Conservation (phyloP, 92 coral and sea anemone genomes). For the Isaurus tuberculatus region DNA sequence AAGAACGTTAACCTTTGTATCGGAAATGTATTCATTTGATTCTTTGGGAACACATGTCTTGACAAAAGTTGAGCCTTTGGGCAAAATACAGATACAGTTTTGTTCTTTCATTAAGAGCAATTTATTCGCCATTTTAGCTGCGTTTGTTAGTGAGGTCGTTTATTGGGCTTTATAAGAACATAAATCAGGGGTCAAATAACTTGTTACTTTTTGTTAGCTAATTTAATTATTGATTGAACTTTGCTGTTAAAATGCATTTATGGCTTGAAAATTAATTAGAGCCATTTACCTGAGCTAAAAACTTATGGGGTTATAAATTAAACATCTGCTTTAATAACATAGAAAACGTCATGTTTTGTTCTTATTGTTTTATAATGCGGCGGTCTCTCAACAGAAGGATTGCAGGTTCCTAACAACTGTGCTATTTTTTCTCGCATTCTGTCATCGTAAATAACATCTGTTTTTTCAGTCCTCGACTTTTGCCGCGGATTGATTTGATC, state of each 20-base stretch:
- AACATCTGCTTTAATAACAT: slow-evolving; percentile 56
- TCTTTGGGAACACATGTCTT: slow-evolving; percentile 10
- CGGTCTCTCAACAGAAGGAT: slow-evolving; percentile 22
- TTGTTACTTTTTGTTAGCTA: neutral
- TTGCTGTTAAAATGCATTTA: neutral
- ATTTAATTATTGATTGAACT: neutral
- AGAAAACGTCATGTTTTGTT: slow-evolving; percentile 54
- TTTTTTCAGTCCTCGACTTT: neutral
- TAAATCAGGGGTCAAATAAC: neutral
- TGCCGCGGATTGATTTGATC: slow-evolving; percentile 18
- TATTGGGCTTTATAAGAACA: neutral
- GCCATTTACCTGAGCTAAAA: too few species aligned
- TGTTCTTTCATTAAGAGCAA: neutral
- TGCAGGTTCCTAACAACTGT: slow-evolving; percentile 15
- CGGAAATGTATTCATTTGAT: neutral
- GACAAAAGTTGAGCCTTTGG: slow-evolving; percentile 6
- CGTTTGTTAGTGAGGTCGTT: neutral
- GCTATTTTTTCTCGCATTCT: slow-evolving; percentile 26
- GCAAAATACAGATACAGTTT: neutral
- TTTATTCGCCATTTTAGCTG: slow-evolving; percentile 1
- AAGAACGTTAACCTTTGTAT: neutral
- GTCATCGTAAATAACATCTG: slow-evolving; percentile 20
- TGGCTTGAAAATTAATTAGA: neutral
- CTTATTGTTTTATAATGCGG: slow-evolving; percentile 56
- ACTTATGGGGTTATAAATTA: neutral